These are phyloP conservation scores for Aulostomus chinensis DNA, from an alignment of 2,797 vertebrate genomes.

Conservation along the genomic window DNA sequence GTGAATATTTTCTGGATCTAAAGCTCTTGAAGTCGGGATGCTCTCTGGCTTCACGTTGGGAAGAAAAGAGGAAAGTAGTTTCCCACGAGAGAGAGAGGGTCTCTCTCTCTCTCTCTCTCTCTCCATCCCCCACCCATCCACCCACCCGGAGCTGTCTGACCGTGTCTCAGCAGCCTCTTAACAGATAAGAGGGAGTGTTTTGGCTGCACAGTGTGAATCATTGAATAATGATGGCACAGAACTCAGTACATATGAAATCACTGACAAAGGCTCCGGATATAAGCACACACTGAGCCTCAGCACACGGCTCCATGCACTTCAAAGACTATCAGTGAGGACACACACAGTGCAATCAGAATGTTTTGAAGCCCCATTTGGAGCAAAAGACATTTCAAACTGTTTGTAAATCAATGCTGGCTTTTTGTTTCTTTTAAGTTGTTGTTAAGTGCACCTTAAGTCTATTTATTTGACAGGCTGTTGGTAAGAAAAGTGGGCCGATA, in stretches of 20 bases:
- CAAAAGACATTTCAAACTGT: constrained; percentile 40
- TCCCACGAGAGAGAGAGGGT: constrained; percentile 44
- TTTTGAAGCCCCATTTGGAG: constrained; percentile 62
- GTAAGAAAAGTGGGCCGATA: constrained; percentile 31
- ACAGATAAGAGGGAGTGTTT: constrained; percentile 71
- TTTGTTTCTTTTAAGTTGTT: constrained; percentile 53
- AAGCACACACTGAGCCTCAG: constrained; percentile 54
- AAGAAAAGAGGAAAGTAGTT: constrained; percentile 57
- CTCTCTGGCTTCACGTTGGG: constrained; percentile 60
- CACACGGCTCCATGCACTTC: constrained; percentile 56
- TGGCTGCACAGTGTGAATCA: constrained; percentile 72
- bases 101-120: constrained; percentile 16
- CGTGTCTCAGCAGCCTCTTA: constrained; percentile 66
- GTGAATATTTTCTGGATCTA: constrained; percentile 71
- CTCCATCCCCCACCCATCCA: constrained; percentile 17
- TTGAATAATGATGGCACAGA: constrained; percentile 70
- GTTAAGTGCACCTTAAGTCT: constrained; percentile 50
- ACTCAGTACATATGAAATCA: constrained; percentile 61
- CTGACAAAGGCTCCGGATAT: constrained; percentile 65
- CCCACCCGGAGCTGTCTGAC: constrained; percentile 64
- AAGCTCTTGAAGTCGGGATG: constrained; percentile 67
- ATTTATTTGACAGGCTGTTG: constrained; percentile 34
- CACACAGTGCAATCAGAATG: constrained; percentile 59
- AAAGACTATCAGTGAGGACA: constrained; percentile 59
- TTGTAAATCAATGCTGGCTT: constrained; percentile 58